A percentile compares a stretch with the other conserved stretches of the same genome.
Conservation (phyloP, 1,140 invertebrate species). For the Camponotus vicinus region DNA sequence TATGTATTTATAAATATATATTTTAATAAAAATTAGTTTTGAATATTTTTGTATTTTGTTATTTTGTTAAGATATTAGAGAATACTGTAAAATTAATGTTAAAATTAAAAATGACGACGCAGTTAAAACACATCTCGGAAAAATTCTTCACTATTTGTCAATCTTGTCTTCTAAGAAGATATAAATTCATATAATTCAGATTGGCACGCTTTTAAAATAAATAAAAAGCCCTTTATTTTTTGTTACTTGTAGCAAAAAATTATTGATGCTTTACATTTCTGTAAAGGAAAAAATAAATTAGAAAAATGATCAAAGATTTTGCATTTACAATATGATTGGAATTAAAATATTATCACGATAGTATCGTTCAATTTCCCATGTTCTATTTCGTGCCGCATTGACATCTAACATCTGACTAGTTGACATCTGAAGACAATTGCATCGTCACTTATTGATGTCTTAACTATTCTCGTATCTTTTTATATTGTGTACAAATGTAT, state of each 20-base stretch:
- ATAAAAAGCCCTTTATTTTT: too few species aligned
- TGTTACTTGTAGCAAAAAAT: too few species aligned
- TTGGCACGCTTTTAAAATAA: background rate
- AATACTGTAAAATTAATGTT: constrained; percentile 13
- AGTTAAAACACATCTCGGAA: constrained; percentile 24
- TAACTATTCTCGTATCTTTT: constrained; percentile 9
- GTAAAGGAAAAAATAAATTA: too few species aligned
- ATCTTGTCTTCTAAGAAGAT: background rate
- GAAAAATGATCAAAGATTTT: too few species aligned
- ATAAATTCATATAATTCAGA: background rate
- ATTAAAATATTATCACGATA: too few species aligned
- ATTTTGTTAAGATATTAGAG: background rate
- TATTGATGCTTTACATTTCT: too few species aligned
- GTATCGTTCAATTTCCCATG: too few species aligned
- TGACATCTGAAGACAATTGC: too few species aligned
- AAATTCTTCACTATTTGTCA: constrained; percentile 23
- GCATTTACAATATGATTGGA: too few species aligned
- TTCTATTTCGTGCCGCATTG: too few species aligned
- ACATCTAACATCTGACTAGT: too few species aligned
- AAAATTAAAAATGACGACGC: constrained; percentile 40
- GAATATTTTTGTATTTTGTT: background rate
- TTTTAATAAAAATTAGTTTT: background rate
- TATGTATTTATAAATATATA: background rate
- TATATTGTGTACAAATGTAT: background rate
- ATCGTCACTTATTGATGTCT: background rate